Percentiles rank a stretch among this genome's conserved stretches.
Conservation (phyloP, 2,888 invertebrate species). For the Carterocephalus palaemon region DNA sequence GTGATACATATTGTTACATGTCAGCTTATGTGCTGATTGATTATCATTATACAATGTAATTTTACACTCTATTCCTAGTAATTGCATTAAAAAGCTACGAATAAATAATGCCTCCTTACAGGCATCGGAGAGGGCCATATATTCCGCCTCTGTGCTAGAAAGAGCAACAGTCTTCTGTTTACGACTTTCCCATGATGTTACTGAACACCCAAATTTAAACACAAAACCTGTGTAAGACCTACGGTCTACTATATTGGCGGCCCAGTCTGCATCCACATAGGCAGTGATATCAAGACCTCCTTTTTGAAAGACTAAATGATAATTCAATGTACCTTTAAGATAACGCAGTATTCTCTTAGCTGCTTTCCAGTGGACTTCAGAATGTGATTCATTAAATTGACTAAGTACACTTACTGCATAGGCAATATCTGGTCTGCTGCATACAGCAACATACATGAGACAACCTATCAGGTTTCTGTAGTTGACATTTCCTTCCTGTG, state of each 20-base stretch:
- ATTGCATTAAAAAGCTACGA: constrained; percentile 1
- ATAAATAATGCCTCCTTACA: constrained; percentile 12
- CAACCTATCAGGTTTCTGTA: no score
- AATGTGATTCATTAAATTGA: no score
- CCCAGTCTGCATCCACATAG: constrained; percentile 31
- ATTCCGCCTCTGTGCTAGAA: constrained; percentile 24
- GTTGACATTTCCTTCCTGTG: no score
- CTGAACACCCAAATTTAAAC: constrained; percentile 13
- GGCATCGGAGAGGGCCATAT: constrained; percentile 26
- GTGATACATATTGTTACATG: no score
- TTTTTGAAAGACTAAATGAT: constrained; percentile 2
- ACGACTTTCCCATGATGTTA: constrained; percentile 18
- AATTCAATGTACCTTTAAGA: constrained; percentile 10
- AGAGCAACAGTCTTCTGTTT: constrained; percentile 25
- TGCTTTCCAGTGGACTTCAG: no score
- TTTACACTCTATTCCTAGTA: constrained; percentile 3
- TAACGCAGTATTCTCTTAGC: constrained; percentile 16
- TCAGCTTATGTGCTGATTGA: no score
- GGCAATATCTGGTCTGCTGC: no score
- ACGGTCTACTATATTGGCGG: constrained; percentile 16
- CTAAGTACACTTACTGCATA: no score
- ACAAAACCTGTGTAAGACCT: constrained; percentile 27
- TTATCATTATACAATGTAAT: constrained; percentile 16
- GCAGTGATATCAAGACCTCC: constrained; percentile 24
- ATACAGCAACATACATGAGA: no score